Conservation (phyloP, 2,888 invertebrate genomes). For the Alentia gelatinosa region DNA sequence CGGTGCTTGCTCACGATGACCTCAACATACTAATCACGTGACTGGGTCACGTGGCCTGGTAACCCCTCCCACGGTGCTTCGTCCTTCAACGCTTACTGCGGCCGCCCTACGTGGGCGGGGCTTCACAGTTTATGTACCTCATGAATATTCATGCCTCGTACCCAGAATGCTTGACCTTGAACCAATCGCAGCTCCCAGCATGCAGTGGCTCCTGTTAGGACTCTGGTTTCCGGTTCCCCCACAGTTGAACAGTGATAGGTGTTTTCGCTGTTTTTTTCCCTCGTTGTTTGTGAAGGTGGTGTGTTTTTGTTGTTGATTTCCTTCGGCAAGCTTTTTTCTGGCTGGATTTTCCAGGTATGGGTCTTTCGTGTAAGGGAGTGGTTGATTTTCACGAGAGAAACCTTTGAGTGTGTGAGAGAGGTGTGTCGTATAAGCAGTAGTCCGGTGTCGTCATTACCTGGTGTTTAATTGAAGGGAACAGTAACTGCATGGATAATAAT, state of each 20-base stretch:
- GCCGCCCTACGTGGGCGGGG: not conserved
- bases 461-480: not conserved
- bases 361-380: not conserved
- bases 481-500: not conserved
- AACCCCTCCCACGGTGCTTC: not conserved
- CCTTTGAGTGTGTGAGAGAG: not conserved
- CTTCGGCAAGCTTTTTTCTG: not conserved
- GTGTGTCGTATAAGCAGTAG: too few species aligned
- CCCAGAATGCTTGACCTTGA: not conserved
- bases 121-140: not conserved
- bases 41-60: not conserved
- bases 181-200: not conserved
- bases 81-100: not conserved
- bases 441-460: too few species aligned
- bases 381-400: not conserved
- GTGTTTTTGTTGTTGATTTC: too few species aligned
- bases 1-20: slow-evolving; percentile 38
- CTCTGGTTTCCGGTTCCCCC: not conserved
- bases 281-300: too few species aligned
- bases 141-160: not conserved
- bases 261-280: not conserved
- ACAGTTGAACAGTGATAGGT: not conserved
- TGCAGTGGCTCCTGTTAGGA: not conserved
- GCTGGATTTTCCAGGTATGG: not conserved
- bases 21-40: not conserved